These are phyloP conservation scores for Baryphthengus martii DNA, from an alignment of 2,113 vertebrate genomes.

Conservation along the genomic window DNA sequence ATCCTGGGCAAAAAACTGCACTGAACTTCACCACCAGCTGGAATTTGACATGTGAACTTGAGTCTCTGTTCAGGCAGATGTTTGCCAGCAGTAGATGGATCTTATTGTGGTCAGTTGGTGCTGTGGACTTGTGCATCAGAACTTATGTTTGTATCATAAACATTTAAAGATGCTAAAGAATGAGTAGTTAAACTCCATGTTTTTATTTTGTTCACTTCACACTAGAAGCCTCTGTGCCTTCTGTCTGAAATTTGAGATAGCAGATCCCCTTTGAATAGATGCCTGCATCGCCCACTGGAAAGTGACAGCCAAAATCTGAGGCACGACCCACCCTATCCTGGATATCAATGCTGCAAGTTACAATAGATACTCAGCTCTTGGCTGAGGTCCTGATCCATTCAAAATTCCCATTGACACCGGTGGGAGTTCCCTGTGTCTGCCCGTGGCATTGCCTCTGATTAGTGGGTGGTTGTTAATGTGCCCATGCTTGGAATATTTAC, in stretches of 20 bases:
- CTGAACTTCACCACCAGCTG: not conserved
- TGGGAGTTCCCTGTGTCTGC: conserved; percentile 37
- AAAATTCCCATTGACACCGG: conserved; percentile 4
- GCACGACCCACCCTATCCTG: not conserved
- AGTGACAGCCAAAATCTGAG: not conserved
- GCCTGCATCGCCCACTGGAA: not conserved
- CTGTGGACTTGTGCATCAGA: not conserved
- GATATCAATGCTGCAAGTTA: not conserved
- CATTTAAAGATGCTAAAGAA: not conserved
- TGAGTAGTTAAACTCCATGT: not conserved
- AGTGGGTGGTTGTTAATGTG: conserved; percentile 63
- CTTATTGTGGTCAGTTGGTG: not conserved
- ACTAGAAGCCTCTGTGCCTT: not conserved
- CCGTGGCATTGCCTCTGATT: conserved; percentile 18
- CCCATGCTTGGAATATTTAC: conserved; percentile 58
- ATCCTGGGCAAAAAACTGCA: not conserved
- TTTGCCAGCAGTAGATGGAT: not conserved
- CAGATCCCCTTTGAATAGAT: not conserved
- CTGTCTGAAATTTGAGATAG: not conserved
- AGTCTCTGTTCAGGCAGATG: not conserved
- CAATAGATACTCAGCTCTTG: not conserved
- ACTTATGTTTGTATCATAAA: not conserved
- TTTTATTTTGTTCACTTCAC: not conserved
- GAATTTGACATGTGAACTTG: fast-evolving
- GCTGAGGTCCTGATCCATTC: conserved; percentile 22